phyloP scores from a whole-genome alignment of 2,888 invertebrate species.

The Brenthis hecate region DNA sequence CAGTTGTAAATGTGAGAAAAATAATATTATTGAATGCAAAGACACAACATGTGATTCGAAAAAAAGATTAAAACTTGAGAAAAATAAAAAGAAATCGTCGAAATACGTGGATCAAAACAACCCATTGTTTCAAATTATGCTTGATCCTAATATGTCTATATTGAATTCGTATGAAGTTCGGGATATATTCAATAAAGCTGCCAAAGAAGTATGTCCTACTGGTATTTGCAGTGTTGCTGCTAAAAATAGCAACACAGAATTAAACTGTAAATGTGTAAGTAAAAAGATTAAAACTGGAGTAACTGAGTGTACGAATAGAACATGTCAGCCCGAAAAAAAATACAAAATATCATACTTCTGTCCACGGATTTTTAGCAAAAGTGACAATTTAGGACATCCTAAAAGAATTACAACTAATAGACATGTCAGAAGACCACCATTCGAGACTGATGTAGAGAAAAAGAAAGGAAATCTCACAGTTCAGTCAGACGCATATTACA shows the following conservation, averaged over 20 bases:
- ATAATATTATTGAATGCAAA: constrained; percentile 42
- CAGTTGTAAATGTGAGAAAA: constrained; percentile 45
- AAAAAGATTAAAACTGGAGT: constrained; percentile 36
- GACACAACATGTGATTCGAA: constrained; percentile 45
- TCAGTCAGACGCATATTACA: constrained; percentile 15
- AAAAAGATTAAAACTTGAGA: constrained; percentile 10
- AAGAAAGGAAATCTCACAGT: constrained; percentile 6
- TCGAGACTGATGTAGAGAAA: not conserved
- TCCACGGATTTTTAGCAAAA: constrained; percentile 36
- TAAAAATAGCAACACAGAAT: constrained; percentile 23
- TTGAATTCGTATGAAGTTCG: constrained; percentile 51
- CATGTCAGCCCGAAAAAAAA: constrained; percentile 31
- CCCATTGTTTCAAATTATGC: constrained; percentile 45
- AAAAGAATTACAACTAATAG: not conserved
- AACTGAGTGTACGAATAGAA: constrained; percentile 36
- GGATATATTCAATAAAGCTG: constrained; percentile 38
- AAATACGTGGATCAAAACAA: constrained; percentile 28
- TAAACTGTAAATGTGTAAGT: constrained; percentile 40
- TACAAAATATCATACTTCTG: constrained; percentile 33
- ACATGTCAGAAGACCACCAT: not conserved
- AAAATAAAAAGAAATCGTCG: constrained; percentile 29
- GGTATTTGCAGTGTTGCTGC: constrained; percentile 38
- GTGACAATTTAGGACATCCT: constrained; percentile 28
- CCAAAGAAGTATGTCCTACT: constrained; percentile 38
- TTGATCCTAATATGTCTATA: constrained; percentile 52